Conservation (phyloP, 2,797 vertebrate genomes). For the Sciurus carolinensis region DNA sequence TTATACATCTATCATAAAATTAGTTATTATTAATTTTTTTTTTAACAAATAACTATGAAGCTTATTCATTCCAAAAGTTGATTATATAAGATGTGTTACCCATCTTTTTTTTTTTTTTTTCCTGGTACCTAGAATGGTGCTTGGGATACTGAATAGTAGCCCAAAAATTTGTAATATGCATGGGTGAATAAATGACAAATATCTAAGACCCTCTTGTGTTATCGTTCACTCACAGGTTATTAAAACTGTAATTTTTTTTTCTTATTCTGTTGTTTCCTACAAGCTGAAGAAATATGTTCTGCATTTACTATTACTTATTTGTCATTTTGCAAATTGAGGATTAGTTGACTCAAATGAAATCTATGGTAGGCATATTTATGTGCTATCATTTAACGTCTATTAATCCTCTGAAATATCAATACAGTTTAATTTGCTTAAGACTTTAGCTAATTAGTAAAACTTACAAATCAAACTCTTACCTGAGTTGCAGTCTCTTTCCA, state of each 20-base stretch:
- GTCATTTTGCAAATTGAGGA: not conserved
- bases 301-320: conserved; percentile 11
- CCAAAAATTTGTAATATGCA: conserved; percentile 20
- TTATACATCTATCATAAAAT: not conserved
- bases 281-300: conserved; percentile 45
- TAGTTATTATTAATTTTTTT: not conserved
- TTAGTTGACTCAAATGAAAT: conserved; percentile 19
- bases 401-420: not conserved
- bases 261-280: not conserved
- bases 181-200: conserved; percentile 21
- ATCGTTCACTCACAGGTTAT: conserved; percentile 27
- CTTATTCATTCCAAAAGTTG: not conserved
- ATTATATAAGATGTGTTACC: not conserved
- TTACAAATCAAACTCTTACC: conserved; percentile 11
- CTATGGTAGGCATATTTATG: not conserved
- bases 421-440: not conserved
- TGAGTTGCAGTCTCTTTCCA: not conserved
- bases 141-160: conserved; percentile 46
- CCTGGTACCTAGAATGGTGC: not conserved
- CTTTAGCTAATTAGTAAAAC: conserved; percentile 24
- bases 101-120: not conserved
- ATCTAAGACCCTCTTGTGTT: not conserved
- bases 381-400: not conserved
- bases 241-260: not conserved
- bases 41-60: conserved; percentile 21